Evolutionary conservation across 2,888 invertebrate genomes (phyloP), one percentile per base, ranked within the genome.

Genomic region (Leucophenga montana): DNA sequence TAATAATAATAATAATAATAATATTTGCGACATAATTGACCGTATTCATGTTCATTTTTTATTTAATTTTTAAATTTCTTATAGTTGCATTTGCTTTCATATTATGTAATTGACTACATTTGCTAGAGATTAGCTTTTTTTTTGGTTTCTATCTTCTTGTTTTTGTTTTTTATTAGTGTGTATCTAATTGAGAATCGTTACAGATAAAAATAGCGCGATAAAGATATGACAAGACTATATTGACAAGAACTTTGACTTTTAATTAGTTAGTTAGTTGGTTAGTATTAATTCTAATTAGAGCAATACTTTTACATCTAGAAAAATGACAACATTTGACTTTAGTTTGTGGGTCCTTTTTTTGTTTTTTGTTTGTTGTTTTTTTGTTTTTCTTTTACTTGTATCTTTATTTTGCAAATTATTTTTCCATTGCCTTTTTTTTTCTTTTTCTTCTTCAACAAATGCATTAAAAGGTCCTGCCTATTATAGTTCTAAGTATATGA

Each of bases 381-480:
- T 13, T 46, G 2, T 6, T 46, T n/a, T 46, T 46, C n/a, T 46
- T 50, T 50, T 50, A 11, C n/a, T 50, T n/a, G 1, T 4, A 11
- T 50, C n/a, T n/a, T 13, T n/a, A 16, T 50, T 18, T 16, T 9
- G 6, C 14, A 57, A 57, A 14, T 57, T 27, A 0, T 57, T 57
- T 57, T 57, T 62, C 20, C 61, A 44, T 62, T 18, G 18, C 13
- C 44, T 44, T 33, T 33, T 59, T n/a, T 31, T 59, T 11, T 59
- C 1, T n/a, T 31, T 59, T 11, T 59, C 1, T 6, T 13, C 33
- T 33, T 11, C 44, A 33, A 22, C n/a, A 20, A n/a, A 33, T 77
- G 77, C 74, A 78, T 77, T 78, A 84, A 80, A 84, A 85, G 85
- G 85, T 84, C 85, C 86, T 85, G 85, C 85, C 85, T 85, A 83